These are phyloP conservation scores for Tipula unca DNA, from an alignment of 2,888 invertebrate species.

Conservation along the genomic window DNA sequence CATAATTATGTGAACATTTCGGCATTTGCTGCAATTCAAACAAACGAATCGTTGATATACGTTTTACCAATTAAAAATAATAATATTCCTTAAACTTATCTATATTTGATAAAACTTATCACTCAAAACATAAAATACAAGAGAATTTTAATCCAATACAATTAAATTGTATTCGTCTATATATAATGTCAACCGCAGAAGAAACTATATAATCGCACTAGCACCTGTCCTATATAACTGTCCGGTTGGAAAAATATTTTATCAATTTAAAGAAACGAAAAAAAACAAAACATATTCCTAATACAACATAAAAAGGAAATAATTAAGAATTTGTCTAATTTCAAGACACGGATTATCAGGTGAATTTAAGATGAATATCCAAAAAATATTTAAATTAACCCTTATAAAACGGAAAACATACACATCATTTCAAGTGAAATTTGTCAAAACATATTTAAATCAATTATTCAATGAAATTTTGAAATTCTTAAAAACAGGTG, in stretches of 20 bases:
- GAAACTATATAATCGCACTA: not conserved
- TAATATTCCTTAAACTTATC: not conserved
- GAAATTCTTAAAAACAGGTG: not conserved
- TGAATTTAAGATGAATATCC: not conserved
- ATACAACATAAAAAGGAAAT: not conserved
- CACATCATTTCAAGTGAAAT: not conserved
- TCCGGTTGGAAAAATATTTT: not conserved
- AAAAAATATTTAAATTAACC: not conserved
- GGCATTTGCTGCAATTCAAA: not conserved
- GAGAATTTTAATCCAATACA: not conserved
- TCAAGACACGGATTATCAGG: not conserved
- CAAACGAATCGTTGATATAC: not conserved
- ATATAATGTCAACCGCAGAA: not conserved
- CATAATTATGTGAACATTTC: not conserved
- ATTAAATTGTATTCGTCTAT: not conserved
- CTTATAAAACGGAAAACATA: not conserved
- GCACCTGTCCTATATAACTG: not conserved
- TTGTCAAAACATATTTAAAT: not conserved
- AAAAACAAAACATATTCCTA: not conserved
- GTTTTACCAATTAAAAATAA: not conserved
- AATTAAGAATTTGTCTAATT: not conserved
- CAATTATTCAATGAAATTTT: not conserved
- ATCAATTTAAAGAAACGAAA: not conserved
- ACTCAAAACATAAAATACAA: not conserved
- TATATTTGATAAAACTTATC: not conserved